Conservation (phyloP, 2,113 vertebrate genomes). For the Amphilophus citrinellus region DNA sequence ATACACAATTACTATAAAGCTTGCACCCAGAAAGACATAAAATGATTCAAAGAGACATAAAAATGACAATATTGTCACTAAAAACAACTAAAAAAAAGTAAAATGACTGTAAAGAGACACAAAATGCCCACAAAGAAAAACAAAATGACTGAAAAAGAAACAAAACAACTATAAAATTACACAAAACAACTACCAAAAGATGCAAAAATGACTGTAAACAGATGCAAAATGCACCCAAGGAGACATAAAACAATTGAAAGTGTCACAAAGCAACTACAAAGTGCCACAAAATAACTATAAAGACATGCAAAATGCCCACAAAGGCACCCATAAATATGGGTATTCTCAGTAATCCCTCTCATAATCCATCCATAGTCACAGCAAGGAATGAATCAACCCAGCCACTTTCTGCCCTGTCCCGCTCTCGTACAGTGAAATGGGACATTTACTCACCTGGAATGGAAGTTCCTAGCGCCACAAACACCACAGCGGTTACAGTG, state of each 20-base stretch:
- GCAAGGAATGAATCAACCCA: neutral
- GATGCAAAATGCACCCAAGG: too few relatives aligned
- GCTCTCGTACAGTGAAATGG: neutral
- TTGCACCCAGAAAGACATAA: neutral
- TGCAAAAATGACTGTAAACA: neutral
- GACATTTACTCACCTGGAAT: constrained; percentile 84
- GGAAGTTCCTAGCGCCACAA: constrained; percentile 92
- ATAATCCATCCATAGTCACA: neutral
- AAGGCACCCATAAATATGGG: neutral
- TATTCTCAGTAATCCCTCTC: neutral
- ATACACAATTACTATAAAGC: neutral
- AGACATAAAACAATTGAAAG: too few relatives aligned
- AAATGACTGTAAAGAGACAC: neutral
- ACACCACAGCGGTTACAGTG: constrained; percentile 91
- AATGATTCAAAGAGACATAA: neutral
- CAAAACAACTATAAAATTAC: neutral
- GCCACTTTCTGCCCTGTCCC: neutral
- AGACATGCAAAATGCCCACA: neutral
- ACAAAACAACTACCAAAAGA: neutral
- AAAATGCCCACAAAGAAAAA: neutral
- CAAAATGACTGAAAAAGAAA: neutral
- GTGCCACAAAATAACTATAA: neutral
- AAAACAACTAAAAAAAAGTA: neutral
- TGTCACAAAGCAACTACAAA: too few relatives aligned
- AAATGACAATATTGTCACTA: neutral